A percentile compares a stretch with the other conserved stretches of the same genome.
These are phyloP conservation scores for Hermaeophaga mercurialis DNA, from an alignment of 2,888 invertebrate genomes.

Conservation along the genomic window DNA sequence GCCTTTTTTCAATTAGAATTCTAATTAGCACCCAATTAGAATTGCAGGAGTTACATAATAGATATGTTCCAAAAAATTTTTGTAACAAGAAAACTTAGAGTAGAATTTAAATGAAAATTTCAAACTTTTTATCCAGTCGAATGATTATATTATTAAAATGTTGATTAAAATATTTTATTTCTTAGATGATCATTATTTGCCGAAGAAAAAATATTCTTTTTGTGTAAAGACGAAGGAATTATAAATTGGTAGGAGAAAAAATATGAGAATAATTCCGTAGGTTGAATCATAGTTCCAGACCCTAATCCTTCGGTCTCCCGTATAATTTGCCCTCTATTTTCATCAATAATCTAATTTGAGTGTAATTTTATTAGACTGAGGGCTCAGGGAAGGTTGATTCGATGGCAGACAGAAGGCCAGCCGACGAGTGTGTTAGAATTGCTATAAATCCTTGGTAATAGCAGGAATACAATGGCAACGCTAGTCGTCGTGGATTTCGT, in stretches of 20 bases:
- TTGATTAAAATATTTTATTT: too few relatives aligned
- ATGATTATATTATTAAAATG: too few relatives aligned
- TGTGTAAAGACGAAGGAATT: too few relatives aligned
- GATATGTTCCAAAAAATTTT: too few relatives aligned
- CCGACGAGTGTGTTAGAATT: slow-evolving; percentile 54
- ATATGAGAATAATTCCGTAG: slow-evolving; percentile 12
- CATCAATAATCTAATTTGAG: slow-evolving; percentile 34
- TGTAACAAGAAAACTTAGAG: too few relatives aligned
- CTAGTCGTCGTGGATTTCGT: slow-evolving; percentile 55
- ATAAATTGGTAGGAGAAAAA: too few relatives aligned
- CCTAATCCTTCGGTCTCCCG: slow-evolving; percentile 32
- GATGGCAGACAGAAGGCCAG: slow-evolving; percentile 44
- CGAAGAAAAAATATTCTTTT: too few relatives aligned
- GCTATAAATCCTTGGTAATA: slow-evolving; percentile 59
- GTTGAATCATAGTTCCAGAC: slow-evolving; percentile 28
- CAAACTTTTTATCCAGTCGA: too few relatives aligned
- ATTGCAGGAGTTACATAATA: too few relatives aligned
- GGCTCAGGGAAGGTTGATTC: slow-evolving; percentile 36
- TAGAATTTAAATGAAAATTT: too few relatives aligned
- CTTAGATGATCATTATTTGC: too few relatives aligned
- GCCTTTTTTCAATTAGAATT: background rate
- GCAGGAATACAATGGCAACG: slow-evolving; percentile 57
- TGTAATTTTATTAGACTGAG: slow-evolving; percentile 34
- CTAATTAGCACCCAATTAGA: background rate
- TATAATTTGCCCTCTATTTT: slow-evolving; percentile 33